Conservation (phyloP, 2,797 vertebrate species). For the Myotis pilosus region DNA sequence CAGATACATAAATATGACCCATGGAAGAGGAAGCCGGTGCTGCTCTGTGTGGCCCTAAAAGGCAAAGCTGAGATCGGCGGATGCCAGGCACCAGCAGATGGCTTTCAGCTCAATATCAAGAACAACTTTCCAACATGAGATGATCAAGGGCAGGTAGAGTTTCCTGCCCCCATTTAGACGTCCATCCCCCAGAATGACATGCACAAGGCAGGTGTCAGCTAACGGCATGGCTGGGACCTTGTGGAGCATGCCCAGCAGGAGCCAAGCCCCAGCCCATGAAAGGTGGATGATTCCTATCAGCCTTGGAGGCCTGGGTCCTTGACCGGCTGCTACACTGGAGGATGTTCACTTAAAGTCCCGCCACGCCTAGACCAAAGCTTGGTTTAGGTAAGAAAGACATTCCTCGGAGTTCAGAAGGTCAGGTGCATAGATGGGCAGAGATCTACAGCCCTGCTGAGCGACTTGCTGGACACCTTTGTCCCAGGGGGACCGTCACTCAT, state of each 20-base stretch:
- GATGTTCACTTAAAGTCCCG: background rate
- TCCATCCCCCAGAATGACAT: background rate
- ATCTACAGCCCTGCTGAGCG: too few relatives aligned
- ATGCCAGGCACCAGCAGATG: background rate
- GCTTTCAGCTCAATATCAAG: background rate
- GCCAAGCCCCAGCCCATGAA: background rate
- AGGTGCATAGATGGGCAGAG: background rate
- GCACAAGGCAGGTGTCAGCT: background rate
- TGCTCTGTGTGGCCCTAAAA: background rate
- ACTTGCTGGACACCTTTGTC: background rate
- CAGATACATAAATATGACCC: background rate
- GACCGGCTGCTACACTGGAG: background rate
- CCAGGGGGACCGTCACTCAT: background rate
- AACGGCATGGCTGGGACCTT: background rate
- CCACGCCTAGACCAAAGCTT: background rate
- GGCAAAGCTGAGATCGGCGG: background rate
- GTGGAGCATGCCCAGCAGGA: background rate
- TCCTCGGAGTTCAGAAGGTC: background rate
- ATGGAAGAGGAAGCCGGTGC: background rate
- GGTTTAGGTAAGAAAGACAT: background rate
- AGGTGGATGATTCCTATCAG: too few relatives aligned
- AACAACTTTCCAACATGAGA: background rate
- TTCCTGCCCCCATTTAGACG: accelerated
- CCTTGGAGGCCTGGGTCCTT: background rate
- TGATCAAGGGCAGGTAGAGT: background rate